Base-by-base conservation (phyloP, 1,140 invertebrate genomes). In the Drosophila obscura region DNA sequence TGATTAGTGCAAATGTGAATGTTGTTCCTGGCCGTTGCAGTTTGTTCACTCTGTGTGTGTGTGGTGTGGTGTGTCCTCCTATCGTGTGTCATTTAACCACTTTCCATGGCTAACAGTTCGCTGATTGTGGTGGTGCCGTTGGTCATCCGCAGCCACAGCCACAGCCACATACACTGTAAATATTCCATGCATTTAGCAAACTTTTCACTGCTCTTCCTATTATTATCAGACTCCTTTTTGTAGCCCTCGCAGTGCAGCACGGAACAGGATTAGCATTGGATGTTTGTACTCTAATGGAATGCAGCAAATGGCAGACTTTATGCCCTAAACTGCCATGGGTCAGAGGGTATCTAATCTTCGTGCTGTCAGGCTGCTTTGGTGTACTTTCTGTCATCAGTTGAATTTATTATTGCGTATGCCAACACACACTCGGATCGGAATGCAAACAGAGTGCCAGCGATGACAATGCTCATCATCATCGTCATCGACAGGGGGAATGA, bases 401-500 rank as follows among this genome's bases (percentile, higher is more conserved):
- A 68, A 74, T n/a, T n/a, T n/a, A n/a, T 66, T 74, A 65, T 67
- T 75, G 28, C 65, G 83, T 77, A 87, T 87, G 81, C 76, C 19
- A 19, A 24, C 22, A 24, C 0, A 87, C 85, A 85, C 73, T 41
- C 56, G 19, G 19, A 4, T 24, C 22, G 22, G 24, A 71, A 58
- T 57, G 77, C 62, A 71, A 75, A 85, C 61, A 67, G 28, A 62
- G 53, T 0, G 44, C 5, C 44, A 8, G 19, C 72, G 72, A 68
- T 71, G 77, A 80, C 77, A 85, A 84, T 85, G 72, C 62, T 83
- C 76, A 83, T 58, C 58, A 81, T 63, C 53, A 67, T 66, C 60
- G 71, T 65, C 64, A 43, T 22, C 60, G 71, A 57, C 45, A 44
- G 31, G 31, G 19, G 19, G 19, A 8, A 31, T 31, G 28, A 2